These are phyloP conservation scores for Eurystomus gularis DNA, from an alignment of 2,113 vertebrate species.

Conservation along the genomic window DNA sequence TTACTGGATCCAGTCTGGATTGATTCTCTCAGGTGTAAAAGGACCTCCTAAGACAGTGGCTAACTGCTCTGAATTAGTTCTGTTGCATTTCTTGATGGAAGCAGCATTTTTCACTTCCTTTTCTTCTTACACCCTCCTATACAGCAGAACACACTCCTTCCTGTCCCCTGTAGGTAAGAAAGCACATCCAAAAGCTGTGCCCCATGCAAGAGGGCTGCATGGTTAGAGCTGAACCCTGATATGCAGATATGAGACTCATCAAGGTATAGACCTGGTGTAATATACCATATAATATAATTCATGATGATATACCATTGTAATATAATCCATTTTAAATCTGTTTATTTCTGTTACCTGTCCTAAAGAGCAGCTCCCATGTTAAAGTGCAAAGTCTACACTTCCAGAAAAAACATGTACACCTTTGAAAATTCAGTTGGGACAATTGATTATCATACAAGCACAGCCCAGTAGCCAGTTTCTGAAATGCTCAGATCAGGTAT, in stretches of 20 bases:
- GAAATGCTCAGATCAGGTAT: background rate
- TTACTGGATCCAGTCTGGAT: background rate
- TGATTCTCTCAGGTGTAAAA: background rate
- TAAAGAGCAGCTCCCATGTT: background rate
- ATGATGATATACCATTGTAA: too few relatives aligned
- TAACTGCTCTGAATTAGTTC: background rate
- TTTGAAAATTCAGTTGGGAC: background rate
- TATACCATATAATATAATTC: too few relatives aligned
- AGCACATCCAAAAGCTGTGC: background rate
- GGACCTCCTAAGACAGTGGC: background rate
- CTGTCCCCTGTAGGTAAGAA: background rate
- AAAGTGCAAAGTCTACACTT: background rate
- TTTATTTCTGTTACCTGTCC: background rate
- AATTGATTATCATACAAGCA: background rate
- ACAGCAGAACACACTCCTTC: background rate
- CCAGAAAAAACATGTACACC: background rate
- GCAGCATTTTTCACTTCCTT: background rate
- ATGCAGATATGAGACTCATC: background rate
- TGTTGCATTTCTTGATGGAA: background rate
- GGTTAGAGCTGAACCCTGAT: background rate
- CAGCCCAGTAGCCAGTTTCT: background rate
- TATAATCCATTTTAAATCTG: background rate
- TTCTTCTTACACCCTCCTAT: background rate
- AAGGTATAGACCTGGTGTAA: background rate
- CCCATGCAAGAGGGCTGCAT: background rate